Conservation (phyloP, 2,888 invertebrate genomes). For the Cryptocephalus primarius region DNA sequence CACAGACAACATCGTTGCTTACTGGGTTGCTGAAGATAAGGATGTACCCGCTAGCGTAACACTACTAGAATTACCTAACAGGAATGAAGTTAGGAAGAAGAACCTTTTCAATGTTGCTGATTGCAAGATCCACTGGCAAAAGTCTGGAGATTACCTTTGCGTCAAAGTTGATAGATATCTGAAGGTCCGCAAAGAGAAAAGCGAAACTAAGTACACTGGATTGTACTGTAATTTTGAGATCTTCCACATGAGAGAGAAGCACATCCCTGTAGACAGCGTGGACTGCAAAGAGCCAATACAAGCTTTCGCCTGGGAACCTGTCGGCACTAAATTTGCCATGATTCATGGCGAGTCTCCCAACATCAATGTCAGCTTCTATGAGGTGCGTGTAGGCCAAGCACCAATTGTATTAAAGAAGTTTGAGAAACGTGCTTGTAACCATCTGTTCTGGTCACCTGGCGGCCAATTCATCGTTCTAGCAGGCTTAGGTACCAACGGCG, state of each 20-base stretch:
- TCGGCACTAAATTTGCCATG: conserved; percentile 91
- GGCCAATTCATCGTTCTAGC: conserved; percentile 94
- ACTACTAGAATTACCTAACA: conserved; percentile 82
- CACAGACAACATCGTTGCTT: conserved; percentile 89
- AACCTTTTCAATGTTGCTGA: conserved; percentile 97
- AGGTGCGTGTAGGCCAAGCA: conserved; percentile 81
- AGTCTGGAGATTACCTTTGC: conserved; percentile 92
- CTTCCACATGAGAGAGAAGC: conserved; percentile 94
- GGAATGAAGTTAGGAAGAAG: conserved; percentile 81
- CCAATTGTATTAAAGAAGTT: conserved; percentile 79
- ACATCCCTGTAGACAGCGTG: conserved; percentile 91
- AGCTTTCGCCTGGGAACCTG: conserved; percentile 97
- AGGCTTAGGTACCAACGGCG: conserved; percentile 72
- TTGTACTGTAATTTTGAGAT: conserved; percentile 98
- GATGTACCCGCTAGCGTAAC: conserved; percentile 94
- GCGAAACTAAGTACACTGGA: conserved; percentile 88
- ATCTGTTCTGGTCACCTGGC: conserved; percentile 90
- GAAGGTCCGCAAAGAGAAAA: conserved; percentile 67
- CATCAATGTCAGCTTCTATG: conserved; percentile 85
- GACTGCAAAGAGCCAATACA: conserved; percentile 89
- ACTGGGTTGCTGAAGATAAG: conserved; percentile 97
- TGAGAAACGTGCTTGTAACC: conserved; percentile 82
- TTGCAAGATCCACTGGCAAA: conserved; percentile 98
- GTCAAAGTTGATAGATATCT: conserved; percentile 74
- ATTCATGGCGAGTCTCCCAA: conserved; percentile 88